These are phyloP conservation scores for Pyralis farinalis DNA, from an alignment of 2,888 invertebrate species.

Conservation along the genomic window DNA sequence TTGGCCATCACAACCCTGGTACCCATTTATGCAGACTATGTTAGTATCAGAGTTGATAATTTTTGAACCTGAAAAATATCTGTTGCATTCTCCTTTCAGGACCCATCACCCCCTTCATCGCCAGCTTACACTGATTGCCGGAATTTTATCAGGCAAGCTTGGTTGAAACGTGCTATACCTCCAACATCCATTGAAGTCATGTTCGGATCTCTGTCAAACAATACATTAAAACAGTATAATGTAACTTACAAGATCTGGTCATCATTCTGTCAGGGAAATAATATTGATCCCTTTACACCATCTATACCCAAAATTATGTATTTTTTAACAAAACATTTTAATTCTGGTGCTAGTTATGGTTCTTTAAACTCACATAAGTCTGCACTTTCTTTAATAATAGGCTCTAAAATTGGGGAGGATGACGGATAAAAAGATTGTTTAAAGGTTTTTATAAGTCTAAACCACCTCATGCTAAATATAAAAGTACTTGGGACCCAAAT, in stretches of 20 bases:
- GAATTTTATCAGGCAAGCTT: background rate
- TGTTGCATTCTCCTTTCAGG: background rate
- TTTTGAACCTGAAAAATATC: background rate
- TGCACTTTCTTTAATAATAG: background rate
- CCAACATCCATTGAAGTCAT: background rate
- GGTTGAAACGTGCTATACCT: background rate
- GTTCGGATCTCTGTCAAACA: background rate
- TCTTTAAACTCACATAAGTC: background rate
- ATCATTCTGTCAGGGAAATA: background rate
- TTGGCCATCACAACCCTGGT: background rate
- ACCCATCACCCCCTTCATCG: background rate
- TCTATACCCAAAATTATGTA: background rate
- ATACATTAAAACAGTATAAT: background rate
- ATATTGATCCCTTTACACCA: background rate
- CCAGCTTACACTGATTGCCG: background rate
- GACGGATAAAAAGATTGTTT: background rate
- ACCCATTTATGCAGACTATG: background rate
- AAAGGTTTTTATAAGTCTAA: background rate
- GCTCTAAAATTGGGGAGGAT: background rate
- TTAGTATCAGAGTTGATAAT: background rate
- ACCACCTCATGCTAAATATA: background rate
- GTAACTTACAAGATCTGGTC: background rate
- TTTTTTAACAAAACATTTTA: background rate
- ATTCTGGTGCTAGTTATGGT: background rate
- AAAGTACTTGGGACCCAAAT: conserved; percentile 10